Evolutionary conservation across 92 coral and sea anemone species (phyloP), one percentile per base, ranked within the genome.

Genomic region (Actinernus sp.): DNA sequence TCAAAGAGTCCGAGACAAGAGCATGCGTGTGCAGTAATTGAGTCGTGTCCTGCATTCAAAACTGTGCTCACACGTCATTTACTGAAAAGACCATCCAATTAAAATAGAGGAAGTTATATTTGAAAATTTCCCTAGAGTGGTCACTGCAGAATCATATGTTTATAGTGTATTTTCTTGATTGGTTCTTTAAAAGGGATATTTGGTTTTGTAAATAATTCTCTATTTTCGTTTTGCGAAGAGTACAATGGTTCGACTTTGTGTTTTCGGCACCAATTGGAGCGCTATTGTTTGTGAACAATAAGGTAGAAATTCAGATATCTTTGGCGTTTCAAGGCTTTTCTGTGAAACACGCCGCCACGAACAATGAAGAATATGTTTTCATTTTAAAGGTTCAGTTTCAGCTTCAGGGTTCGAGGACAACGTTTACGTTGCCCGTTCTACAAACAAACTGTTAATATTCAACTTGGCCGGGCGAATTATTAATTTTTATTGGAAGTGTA

Each of bases 1-100:
- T 90, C 97, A 90, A 90, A 90, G 65, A 41, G 6, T 61, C 38
- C 64, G 49, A 68, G 47, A 68, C 69, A 23, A 60, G 97, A 81
- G 97, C 97, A 90, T 90, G 97, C 97, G 97, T 90, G 87, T 39
- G 74, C 68, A 54, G 68, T 90, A 86, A 90, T 90, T 81, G 92
- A 86, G 88, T 86, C 85, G 85, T 61, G 68, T 13, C 70, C 68
- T 55, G 85, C 69, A 57, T 74, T 61, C 86, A 74, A 76, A 76
- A 63, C 61, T 47, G 57, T 65, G 80, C 71, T 44, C 47, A 74
- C 89, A 86, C 92, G 97, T 86, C 97, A 86, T 68, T 74, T 70
- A 88, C 76, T 84, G 89, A 90, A 90, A 86, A 86, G 92, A 80
- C 97, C 81, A 90, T 86, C 97, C 97, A 90, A 90, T 90, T 90